Conservation (phyloP, 1,140 invertebrate genomes). For the Macrotrachela quadricornifera region DNA sequence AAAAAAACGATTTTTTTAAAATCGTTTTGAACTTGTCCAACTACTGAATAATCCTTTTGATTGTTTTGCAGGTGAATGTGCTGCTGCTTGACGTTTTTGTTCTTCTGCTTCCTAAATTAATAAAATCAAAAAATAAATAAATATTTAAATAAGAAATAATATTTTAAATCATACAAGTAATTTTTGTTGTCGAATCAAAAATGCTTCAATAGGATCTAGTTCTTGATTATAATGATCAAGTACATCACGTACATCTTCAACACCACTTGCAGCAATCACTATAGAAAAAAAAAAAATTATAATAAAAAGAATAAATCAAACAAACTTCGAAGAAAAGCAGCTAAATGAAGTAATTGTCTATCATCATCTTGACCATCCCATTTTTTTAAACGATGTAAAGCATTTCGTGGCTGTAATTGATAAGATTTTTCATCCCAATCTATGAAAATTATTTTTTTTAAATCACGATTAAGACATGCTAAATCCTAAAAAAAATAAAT, state of each 20-base stretch:
- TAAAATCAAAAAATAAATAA: no score
- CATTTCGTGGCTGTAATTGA: constrained; percentile 66
- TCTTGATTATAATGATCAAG: constrained; percentile 74
- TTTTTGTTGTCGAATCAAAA: constrained; percentile 33
- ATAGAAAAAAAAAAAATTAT: no score
- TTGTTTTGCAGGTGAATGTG: no score
- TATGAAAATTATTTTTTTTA: constrained; percentile 80
- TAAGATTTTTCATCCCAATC: constrained; percentile 77
- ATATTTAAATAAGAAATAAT: background rate
- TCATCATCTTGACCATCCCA: constrained; percentile 80
- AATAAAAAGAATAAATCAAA: constrained; percentile 2
- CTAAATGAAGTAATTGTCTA: constrained; percentile 61
- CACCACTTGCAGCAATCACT: constrained; percentile 62
- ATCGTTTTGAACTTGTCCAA: no score
- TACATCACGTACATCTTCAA: constrained; percentile 78
- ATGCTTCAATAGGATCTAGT: constrained; percentile 72
- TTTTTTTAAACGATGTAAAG: constrained; percentile 52
- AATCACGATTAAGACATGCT: constrained; percentile 71
- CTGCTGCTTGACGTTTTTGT: no score
- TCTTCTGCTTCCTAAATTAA: no score
- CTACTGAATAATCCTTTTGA: no score
- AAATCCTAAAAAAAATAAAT: constrained; percentile 41
- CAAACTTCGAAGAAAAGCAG: constrained; percentile 71
- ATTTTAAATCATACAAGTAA: constrained; percentile 15
- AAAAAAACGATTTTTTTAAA: no score